Conservation (phyloP, 2,888 invertebrate genomes). For the Chrysomela aeneicollis region DNA sequence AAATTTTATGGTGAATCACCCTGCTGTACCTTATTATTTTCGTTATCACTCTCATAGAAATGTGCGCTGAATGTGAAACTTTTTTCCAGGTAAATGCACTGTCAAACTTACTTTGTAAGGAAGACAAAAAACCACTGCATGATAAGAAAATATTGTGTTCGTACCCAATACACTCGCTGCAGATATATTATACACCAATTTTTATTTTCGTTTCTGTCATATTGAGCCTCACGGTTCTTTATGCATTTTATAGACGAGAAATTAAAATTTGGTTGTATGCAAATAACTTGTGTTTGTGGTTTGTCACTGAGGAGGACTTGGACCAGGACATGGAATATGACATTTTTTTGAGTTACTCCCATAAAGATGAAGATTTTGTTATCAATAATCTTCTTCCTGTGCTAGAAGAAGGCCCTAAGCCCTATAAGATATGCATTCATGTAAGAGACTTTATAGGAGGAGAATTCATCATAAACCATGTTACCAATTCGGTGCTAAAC, state of each 20-base stretch:
- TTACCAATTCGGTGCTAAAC: slow-evolving; percentile 73
- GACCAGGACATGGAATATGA: slow-evolving; percentile 76
- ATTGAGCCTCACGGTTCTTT: slow-evolving; percentile 58
- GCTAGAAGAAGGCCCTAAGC: slow-evolving; percentile 70
- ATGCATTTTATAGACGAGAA: slow-evolving; percentile 66
- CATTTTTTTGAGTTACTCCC: slow-evolving; percentile 83
- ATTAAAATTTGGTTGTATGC: slow-evolving; percentile 74
- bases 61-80: not conserved
- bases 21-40: too few relatives aligned
- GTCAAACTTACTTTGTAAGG: slow-evolving; percentile 47
- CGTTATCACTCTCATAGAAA: too few relatives aligned
- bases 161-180: slow-evolving; percentile 36
- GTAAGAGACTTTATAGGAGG: slow-evolving; percentile 78
- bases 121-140: slow-evolving; percentile 47
- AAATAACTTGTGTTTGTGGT: slow-evolving; percentile 68
- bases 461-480: slow-evolving; percentile 76
- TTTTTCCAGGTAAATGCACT: not conserved
- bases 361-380: slow-evolving; percentile 77
- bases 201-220: slow-evolving; percentile 47
- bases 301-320: slow-evolving; percentile 73
- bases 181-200: slow-evolving; percentile 58
- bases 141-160: slow-evolving; percentile 54
- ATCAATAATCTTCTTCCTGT: slow-evolving; percentile 70
- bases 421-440: slow-evolving; percentile 77
- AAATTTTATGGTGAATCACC: too few relatives aligned